Evolutionary conservation across 1,140 invertebrate species (phyloP).

Genomic region (Sipha flava): DNA sequence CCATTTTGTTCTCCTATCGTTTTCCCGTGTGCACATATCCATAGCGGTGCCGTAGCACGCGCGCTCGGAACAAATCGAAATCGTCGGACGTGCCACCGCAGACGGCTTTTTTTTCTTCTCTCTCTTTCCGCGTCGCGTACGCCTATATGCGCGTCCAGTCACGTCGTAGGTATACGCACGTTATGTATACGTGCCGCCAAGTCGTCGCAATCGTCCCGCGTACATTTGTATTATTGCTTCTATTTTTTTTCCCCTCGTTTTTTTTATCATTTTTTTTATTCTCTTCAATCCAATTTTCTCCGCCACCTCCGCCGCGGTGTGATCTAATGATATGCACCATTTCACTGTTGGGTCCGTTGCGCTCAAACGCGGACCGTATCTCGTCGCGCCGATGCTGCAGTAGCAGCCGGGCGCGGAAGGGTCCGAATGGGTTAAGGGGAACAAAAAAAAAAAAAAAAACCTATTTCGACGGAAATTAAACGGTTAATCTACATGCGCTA

Average conservation of each 20-base stretch:
- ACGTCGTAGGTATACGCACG: not conserved
- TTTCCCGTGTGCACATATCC: not conserved
- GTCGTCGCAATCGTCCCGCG: no score
- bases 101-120: not conserved
- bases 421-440: not conserved
- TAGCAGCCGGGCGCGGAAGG: no score
- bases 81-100: constrained; percentile 25
- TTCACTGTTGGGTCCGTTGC: constrained; percentile 31
- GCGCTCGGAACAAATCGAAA: constrained; percentile 31
- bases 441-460: not conserved
- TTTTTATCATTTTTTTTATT: not conserved
- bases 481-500: not conserved
- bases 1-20: not conserved
- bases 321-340: constrained; percentile 28
- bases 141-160: not conserved
- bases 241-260: no score
- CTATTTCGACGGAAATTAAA: not conserved
- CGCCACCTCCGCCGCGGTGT: not conserved
- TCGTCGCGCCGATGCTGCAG: not conserved
- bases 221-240: no score
- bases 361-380: constrained; percentile 10
- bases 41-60: not conserved
- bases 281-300: not conserved
- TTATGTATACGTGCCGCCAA: constrained; percentile 1
- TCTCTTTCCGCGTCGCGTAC: not conserved